Evolutionary conservation across 1,140 invertebrate genomes (phyloP).

Genomic region (honey bee (Apis mellifera)): Amel_HAv3.1 CM009934.2:3431001-3431500

Average conservation of each 20-base stretch:
- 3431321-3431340: constrained; percentile 87
- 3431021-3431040: constrained; percentile 91
- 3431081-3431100: constrained; percentile 89
- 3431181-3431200: constrained; percentile 94
- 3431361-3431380: constrained; percentile 86
- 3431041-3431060: constrained; percentile 91
- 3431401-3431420: not conserved
- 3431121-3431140: not conserved
- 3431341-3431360: constrained; percentile 87
- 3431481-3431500: constrained; percentile 94
- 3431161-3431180: constrained; percentile 90
- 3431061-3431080: constrained; percentile 90
- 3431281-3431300: constrained; percentile 92
- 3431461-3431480: not conserved
- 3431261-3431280: constrained; percentile 95
- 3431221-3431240: constrained; percentile 88
- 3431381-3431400: constrained; percentile 41
- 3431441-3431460: constrained; percentile 9
- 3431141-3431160: not conserved
- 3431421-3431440: constrained; percentile 9
- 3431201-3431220: constrained; percentile 87
- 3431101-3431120: constrained; percentile 15
- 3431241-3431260: constrained; percentile 92
- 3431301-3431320: constrained; percentile 96
- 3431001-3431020: constrained; percentile 85